Evolutionary conservation across 2,797 vertebrate species (phyloP).

Genomic region (Galagoides demidoff): DNA sequence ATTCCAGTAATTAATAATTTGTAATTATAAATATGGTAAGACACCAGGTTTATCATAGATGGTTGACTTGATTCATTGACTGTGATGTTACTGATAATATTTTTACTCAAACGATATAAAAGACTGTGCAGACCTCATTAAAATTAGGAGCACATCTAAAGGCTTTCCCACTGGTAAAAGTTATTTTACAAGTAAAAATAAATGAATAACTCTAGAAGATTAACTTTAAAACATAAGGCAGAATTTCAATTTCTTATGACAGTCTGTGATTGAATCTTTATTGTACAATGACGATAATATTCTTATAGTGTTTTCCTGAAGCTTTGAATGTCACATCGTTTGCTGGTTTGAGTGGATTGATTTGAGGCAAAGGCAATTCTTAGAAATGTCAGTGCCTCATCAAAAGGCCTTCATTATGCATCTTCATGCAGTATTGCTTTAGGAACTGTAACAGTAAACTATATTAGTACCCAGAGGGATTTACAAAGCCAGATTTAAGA

Average conservation of each 20-base stretch:
- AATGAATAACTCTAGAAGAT: constrained; percentile 45
- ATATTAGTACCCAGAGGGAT: background rate
- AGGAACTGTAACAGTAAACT: background rate
- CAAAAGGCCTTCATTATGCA: constrained; percentile 17
- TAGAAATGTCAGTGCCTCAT: constrained; percentile 55
- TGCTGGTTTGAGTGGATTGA: constrained; percentile 12
- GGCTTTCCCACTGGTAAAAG: background rate
- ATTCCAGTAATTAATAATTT: background rate
- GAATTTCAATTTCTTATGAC: constrained; percentile 54
- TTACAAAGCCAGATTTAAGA: constrained; percentile 46
- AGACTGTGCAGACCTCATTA: background rate
- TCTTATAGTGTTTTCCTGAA: constrained; percentile 62
- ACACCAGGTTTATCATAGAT: background rate
- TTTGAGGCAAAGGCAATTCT: constrained; percentile 38
- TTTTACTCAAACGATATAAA: constrained; percentile 34
- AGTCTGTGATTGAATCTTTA: constrained; percentile 63
- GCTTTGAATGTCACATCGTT: constrained; percentile 45
- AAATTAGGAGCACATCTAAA: constrained; percentile 26
- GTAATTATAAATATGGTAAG: background rate
- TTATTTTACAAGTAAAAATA: constrained; percentile 63
- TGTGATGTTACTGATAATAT: background rate
- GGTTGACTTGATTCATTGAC: background rate
- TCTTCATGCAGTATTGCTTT: background rate
- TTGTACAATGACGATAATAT: constrained; percentile 9
- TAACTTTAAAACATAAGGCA: constrained; percentile 61